phyloP scores from a whole-genome alignment of 2,888 invertebrate species.

The Sicus ferrugineus region DNA sequence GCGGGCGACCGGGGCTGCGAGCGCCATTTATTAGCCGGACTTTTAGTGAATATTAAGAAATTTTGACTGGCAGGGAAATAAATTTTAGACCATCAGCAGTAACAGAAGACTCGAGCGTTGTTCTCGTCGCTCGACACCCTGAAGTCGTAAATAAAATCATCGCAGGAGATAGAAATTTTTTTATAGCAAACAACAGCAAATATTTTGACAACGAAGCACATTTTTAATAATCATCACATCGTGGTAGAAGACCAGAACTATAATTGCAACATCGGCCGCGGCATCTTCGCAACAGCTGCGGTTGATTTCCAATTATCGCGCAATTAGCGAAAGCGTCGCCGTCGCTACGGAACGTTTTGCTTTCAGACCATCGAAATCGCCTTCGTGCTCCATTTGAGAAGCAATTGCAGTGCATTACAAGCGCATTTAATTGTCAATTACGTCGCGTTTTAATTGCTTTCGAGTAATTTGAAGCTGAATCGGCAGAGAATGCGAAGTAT shows the following conservation, averaged over 20 bases:
- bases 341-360: not conserved
- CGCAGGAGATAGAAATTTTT: too few species aligned
- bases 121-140: not conserved
- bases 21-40: not conserved
- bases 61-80: conserved; percentile 11
- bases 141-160: not conserved
- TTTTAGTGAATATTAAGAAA: conserved; percentile 14
- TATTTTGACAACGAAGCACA: not conserved
- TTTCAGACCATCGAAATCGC: not conserved
- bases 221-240: not conserved
- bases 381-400: conserved; percentile 24
- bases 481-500: not conserved
- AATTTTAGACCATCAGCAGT: not conserved
- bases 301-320: conserved; percentile 30
- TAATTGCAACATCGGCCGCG: not conserved
- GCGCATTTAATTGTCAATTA: conserved; percentile 33
- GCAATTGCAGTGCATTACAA: conserved; percentile 29
- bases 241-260: not conserved
- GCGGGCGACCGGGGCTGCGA: not conserved
- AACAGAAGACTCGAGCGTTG: not conserved
- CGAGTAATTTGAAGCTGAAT: conserved; percentile 21
- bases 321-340: conserved; percentile 21
- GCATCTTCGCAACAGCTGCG: not conserved
- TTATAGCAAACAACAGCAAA: not conserved
- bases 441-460: conserved; percentile 30